phyloP scores from a whole-genome alignment of 2,888 invertebrate genomes.

The Tinea semifulvella region DNA sequence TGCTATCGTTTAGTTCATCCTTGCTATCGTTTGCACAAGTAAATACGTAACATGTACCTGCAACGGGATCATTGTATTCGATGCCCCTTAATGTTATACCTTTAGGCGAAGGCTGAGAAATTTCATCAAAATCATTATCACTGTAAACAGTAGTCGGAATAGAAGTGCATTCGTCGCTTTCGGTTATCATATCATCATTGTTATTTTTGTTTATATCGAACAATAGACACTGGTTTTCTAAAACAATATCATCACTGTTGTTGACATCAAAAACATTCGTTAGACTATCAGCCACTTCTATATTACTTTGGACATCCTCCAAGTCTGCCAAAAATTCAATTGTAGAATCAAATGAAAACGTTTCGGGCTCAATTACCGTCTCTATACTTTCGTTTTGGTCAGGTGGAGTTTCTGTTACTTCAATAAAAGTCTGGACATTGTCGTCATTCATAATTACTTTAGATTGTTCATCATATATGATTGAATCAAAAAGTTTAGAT shows the following conservation, averaged over 20 bases:
- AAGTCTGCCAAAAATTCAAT: not conserved
- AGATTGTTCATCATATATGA: too few species aligned
- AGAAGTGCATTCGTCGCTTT: too few species aligned
- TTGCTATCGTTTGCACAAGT: too few species aligned
- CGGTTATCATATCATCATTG: too few species aligned
- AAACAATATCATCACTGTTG: not conserved
- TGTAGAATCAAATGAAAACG: not conserved
- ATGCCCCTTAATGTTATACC: conserved; percentile 29
- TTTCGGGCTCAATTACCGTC: too few species aligned
- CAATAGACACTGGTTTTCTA: too few species aligned
- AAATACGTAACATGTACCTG: conserved; percentile 32
- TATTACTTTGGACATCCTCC: not conserved
- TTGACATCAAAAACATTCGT: not conserved
- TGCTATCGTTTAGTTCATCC: too few species aligned
- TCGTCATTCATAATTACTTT: not conserved
- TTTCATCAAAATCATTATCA: conserved; percentile 24
- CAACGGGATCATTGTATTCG: conserved; percentile 33
- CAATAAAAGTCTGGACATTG: not conserved
- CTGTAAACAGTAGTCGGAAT: too few species aligned
- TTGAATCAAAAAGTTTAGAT: too few species aligned
- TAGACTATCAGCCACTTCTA: not conserved
- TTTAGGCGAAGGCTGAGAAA: conserved; percentile 16
- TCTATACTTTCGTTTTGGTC: too few species aligned
- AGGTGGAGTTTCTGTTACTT: not conserved
- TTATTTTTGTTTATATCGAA: too few species aligned